phyloP scores from a whole-genome alignment of 1,140 invertebrate species.

The Propsilocerus akamusi region DNA sequence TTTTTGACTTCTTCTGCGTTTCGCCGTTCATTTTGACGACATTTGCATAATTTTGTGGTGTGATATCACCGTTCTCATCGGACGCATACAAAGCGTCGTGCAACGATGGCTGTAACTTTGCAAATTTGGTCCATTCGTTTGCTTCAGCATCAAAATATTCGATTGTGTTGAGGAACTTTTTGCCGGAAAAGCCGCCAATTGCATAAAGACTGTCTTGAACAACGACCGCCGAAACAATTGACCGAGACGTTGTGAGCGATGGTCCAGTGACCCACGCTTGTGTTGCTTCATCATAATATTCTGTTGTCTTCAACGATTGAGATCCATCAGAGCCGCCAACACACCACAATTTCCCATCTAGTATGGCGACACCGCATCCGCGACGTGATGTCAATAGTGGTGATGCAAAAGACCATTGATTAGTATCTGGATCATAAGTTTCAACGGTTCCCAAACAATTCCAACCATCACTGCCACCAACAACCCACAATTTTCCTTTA shows the following conservation, averaged over 20 bases:
- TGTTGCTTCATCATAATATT: constrained; percentile 41
- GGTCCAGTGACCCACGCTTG: constrained; percentile 37
- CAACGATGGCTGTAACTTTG: constrained; percentile 12
- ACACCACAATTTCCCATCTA: constrained; percentile 40
- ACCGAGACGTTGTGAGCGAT: constrained; percentile 40
- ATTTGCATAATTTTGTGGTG: too few relatives aligned
- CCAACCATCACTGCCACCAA: constrained; percentile 69
- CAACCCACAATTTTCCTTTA: constrained; percentile 47
- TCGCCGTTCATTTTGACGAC: background rate
- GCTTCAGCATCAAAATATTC: constrained; percentile 52
- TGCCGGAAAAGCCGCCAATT: constrained; percentile 59
- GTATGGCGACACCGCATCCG: constrained; percentile 37
- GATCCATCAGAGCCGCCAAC: constrained; percentile 56
- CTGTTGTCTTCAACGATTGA: constrained; percentile 44
- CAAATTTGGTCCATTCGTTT: constrained; percentile 54
- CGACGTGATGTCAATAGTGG: constrained; percentile 40
- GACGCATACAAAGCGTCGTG: too few relatives aligned
- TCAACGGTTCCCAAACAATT: constrained; percentile 56
- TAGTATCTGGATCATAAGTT: constrained; percentile 39
- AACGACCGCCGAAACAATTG: constrained; percentile 52
- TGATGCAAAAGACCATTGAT: constrained; percentile 28
- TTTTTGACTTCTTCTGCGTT: background rate
- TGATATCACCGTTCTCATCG: background rate
- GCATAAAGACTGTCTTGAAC: constrained; percentile 52
- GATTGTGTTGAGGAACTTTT: constrained; percentile 59